Conservation (phyloP, 2,888 invertebrate genomes). For the Ariolimax columbianus region DNA sequence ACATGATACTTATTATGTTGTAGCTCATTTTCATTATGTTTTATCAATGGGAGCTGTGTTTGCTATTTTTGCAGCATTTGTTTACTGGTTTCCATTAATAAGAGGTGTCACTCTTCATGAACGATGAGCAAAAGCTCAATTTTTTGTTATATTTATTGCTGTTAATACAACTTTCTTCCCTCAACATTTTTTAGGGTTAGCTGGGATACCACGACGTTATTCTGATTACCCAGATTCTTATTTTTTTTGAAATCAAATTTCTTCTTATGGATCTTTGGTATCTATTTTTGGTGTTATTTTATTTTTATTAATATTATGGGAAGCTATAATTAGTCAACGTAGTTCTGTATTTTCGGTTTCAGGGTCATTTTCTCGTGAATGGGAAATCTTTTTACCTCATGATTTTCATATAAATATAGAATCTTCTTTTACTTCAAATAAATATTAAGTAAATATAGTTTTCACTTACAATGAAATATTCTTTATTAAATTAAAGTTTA, state of each 20-base stretch:
- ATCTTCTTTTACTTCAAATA: neutral
- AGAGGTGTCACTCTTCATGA: conserved; percentile 83
- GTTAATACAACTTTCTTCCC: conserved; percentile 90
- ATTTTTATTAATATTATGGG: conserved; percentile 65
- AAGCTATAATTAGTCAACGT: conserved; percentile 62
- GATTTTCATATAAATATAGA: conserved; percentile 56
- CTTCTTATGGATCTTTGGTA: conserved; percentile 63
- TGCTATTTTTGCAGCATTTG: conserved; percentile 87
- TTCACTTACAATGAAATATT: neutral
- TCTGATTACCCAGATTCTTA: conserved; percentile 86
- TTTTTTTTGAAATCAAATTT: conserved; percentile 63
- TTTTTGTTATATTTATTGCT: conserved; percentile 85
- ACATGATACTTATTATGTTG: conserved; percentile 91
- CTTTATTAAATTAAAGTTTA: neutral
- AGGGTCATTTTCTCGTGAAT: conserved; percentile 59
- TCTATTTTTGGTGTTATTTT: conserved; percentile 58
- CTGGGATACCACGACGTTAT: conserved; percentile 87
- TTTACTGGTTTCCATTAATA: conserved; percentile 86
- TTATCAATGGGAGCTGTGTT: conserved; percentile 88
- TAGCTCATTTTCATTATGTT: conserved; percentile 90
- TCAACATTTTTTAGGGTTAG: conserved; percentile 86
- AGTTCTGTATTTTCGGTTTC: conserved; percentile 52
- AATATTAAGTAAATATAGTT: too few relatives aligned
- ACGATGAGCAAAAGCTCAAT: conserved; percentile 84
- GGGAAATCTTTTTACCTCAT: conserved; percentile 58